Evolutionary conservation across 2,888 invertebrate genomes (phyloP), one percentile per base, ranked within the genome.

Genomic region (Trachelus troglodyta): DNA sequence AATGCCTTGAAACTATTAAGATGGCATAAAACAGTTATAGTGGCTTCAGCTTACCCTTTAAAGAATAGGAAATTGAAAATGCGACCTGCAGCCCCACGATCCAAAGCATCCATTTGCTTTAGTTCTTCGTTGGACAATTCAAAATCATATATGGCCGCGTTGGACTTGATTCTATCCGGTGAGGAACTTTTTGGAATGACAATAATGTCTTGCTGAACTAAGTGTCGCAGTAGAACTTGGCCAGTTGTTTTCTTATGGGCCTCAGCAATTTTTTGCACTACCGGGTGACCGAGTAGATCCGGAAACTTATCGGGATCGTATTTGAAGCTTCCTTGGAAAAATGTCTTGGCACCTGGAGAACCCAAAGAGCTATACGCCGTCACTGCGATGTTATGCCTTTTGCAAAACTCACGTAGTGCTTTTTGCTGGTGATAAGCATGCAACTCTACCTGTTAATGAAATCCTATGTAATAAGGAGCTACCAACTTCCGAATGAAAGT

Each of bases 151-250:
- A 96, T 92, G 76, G 94, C 91, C 77, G 95, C 93, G 87, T 97
- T 97, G 86, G 95, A 93, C 92, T 93, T 93, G 34, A 97, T 93
- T 86, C 97, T 93, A 12, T 93, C 90, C 1, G 94, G 93, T 87
- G 94, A 96, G 1, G 94, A 93, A 90, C 96, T 97, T 92, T 97
- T 97, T 37, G 97, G 96, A 87, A 97, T 96, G 12, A 96, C 95
- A 69, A 94, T 93, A 69, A 96, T 92, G 73, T 94, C 94, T 84
- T 94, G 93, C 87, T 95, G 95, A 0, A 95, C 91, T 76, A 96
- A 91, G 88, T 95, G 96, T 81, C 94, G 92, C n/a, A 97, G 92
- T 74, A 96, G 91, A 76, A 96, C 92, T 92, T 97, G 96, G 15
- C 95, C 96, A 0, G 95, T 91, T 11, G 94, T 93, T 90, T 94